Evolutionary conservation across 2,113 vertebrate species (phyloP), one percentile per base, ranked within the genome.

Genomic region (Actenoides lindsayi): DNA sequence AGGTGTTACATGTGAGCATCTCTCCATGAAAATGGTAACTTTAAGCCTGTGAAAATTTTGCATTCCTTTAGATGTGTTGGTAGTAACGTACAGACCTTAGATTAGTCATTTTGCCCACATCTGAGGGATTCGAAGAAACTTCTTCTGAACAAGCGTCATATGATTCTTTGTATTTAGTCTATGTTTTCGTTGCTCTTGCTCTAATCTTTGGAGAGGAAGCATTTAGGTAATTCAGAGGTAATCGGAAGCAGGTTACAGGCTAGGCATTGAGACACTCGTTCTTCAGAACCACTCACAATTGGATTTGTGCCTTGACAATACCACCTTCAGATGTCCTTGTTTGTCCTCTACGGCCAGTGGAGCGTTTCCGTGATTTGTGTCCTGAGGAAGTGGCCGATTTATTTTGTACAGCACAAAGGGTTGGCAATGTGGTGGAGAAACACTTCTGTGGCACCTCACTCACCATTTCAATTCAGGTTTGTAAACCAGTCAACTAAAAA

Each of bases 381-480:
- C 98, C 98, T 0, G 98, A 99, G 12, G 99, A 99, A 95, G 97
- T 99, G 78, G 95, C 98, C 0, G 99, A 99, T 95, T 84, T 99
- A 50, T 99, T 99, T 94, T 37, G 9, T 25, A 96, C 96, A 0
- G 97, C 98, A 0, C 99, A 99, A 93, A 98, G 87, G 69, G 99
- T 99, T 2, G 98, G 98, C 17, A 93, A 63, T 0, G 96, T 98
- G 65, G 98, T 99, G 67, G 99, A 99, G 97, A 98, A 96, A 59
- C 98, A 99, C 95, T 99, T 99, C 97, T 93, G 97, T 4, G 98
- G 98, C 41, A 98, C 99, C 7, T 99, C 99, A 0, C 97, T 99
- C 89, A 99, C 99, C 76, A 98, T 99, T 54, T 97, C 98, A 33
- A 95, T 99, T 57, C 99, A 99, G 98, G 99, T 98, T 90, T 89